A percentile compares a stretch with the other conserved stretches of the same genome.
Conservation (phyloP, 2,888 invertebrate species). For the Drosophila mercatorum region DNA sequence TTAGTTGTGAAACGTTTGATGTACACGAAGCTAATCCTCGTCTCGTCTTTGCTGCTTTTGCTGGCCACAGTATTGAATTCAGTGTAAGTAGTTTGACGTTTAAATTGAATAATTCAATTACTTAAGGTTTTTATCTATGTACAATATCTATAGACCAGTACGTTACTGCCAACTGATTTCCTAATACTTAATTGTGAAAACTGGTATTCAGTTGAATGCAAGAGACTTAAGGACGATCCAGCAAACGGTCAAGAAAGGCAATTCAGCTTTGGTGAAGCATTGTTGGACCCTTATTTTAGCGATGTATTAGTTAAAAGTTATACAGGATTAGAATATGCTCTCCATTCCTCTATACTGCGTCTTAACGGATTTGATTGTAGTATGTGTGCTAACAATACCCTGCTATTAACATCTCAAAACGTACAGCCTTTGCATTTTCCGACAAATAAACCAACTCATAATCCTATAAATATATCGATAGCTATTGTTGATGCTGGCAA, state of each 20-base stretch:
- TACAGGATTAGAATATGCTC: slow-evolving; percentile 85
- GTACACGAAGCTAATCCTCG: slow-evolving; percentile 83
- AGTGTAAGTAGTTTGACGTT: slow-evolving; percentile 78
- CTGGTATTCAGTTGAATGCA: slow-evolving; percentile 88
- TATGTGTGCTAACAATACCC: slow-evolving; percentile 84
- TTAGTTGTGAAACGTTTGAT: slow-evolving; percentile 89
- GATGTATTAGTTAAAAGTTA: slow-evolving; percentile 85
- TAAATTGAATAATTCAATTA: neutral
- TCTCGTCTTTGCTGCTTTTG: slow-evolving; percentile 87
- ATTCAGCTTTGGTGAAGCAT: slow-evolving; percentile 88
- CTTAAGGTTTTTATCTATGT: neutral
- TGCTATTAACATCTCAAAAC: neutral
- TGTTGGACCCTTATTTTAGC: slow-evolving; percentile 88
- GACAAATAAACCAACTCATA: slow-evolving; percentile 41
- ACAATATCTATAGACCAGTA: slow-evolving; percentile 84
- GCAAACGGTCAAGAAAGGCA: slow-evolving; percentile 86
- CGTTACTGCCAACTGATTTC: slow-evolving; percentile 85
- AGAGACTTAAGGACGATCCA: slow-evolving; percentile 85
- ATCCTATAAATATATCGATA: slow-evolving; percentile 75
- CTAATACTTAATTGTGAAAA: slow-evolving; percentile 87
- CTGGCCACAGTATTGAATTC: slow-evolving; percentile 89
- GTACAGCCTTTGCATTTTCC: slow-evolving; percentile 37
- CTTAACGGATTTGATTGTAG: slow-evolving; percentile 86
- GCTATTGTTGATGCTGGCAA: slow-evolving; percentile 30
- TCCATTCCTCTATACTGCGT: slow-evolving; percentile 87